Percentiles rank a stretch among this genome's conserved stretches.
These are phyloP conservation scores for Podarcis cretensis DNA, from an alignment of 2,113 vertebrate species.

Conservation along the genomic window DNA sequence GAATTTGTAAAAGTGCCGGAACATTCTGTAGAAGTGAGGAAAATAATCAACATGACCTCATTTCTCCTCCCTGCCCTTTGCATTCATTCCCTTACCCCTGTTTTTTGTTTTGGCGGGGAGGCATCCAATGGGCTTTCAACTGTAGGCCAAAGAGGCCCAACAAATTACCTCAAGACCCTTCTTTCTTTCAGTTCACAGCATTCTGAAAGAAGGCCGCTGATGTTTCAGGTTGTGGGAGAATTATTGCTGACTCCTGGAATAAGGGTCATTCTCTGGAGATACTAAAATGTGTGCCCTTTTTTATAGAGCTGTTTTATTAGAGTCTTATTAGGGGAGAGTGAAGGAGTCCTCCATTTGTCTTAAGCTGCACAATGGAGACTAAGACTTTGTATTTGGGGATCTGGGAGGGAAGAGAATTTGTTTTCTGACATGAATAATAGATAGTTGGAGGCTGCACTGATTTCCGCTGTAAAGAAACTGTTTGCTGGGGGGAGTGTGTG, in stretches of 20 bases:
- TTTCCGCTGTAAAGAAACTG: not conserved
- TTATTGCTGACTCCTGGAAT: conserved; percentile 34
- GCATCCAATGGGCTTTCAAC: not conserved
- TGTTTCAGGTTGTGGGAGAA: conserved; percentile 44
- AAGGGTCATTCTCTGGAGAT: conserved; percentile 19
- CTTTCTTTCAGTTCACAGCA: not conserved
- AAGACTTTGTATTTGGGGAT: conserved; percentile 23
- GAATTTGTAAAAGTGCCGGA: not conserved
- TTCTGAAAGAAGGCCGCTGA: conserved; percentile 39
- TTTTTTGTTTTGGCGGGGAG: not conserved
- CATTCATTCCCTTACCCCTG: not conserved
- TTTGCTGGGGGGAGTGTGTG: conserved; percentile 15
- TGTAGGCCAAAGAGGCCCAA: not conserved
- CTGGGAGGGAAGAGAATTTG: conserved; percentile 29
- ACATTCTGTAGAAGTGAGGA: not conserved
- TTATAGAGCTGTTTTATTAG: conserved; percentile 21
- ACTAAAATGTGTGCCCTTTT: conserved; percentile 36
- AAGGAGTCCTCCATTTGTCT: conserved; percentile 27
- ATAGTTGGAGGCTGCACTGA: conserved; percentile 19
- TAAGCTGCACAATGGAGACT: conserved; percentile 24
- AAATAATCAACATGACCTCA: not conserved
- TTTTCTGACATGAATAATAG: conserved; percentile 44
- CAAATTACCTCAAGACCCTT: not conserved
- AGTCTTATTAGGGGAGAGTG: conserved; percentile 5
- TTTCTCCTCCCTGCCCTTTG: not conserved